Base-by-base conservation (phyloP, 2,797 vertebrate species). In the Melanotaenia nigrans region DNA sequence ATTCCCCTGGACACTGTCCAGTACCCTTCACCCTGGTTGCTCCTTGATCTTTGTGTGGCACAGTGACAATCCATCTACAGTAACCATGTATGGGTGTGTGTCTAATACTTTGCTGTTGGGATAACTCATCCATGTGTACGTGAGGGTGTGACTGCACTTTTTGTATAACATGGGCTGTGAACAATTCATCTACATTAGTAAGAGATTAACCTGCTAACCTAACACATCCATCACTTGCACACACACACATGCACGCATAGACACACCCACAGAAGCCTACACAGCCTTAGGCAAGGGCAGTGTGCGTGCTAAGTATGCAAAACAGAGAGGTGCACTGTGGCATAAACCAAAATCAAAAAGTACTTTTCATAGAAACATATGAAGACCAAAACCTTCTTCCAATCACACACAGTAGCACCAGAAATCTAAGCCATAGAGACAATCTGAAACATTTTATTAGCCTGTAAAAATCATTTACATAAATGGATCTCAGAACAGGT, bases 121-220 rank as follows among this genome's bases (percentile, higher is more conserved):
- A 82, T 87, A 63, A 77, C 79, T 85, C 60, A 68, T 84, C 66
- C 22, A 11, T 73, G 65, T 55, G 71, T 54, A 56, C 35, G 57
- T 25, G 60, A 32, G 66, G 53, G 70, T 68, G 66, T 40, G 77
- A 78, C 77, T 77, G 72, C 81, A 66, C 63, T 68, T 88, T 86
- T 80, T 86, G 65, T 85, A 78, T 77, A 83, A 89, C 81, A 49
- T 77, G 79, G 64, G 54, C 78, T 78, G 65, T 32, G 75, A 77
- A 88, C 87, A 85, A 92, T 93, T 93, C 84, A 89, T 93, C 92
- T 89, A 90, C 89, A 93, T 93, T 92, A 93, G 77, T 77, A 78
- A 80, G 83, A 92, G 89, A 92, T 92, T 92, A 92, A 92, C 91
- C 89, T 85, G 80, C 84, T 90, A 85, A 90, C 92, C 92, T 85